Evolutionary conservation across 2,888 invertebrate genomes (phyloP).

Genomic region (Leuctra nigra): DNA sequence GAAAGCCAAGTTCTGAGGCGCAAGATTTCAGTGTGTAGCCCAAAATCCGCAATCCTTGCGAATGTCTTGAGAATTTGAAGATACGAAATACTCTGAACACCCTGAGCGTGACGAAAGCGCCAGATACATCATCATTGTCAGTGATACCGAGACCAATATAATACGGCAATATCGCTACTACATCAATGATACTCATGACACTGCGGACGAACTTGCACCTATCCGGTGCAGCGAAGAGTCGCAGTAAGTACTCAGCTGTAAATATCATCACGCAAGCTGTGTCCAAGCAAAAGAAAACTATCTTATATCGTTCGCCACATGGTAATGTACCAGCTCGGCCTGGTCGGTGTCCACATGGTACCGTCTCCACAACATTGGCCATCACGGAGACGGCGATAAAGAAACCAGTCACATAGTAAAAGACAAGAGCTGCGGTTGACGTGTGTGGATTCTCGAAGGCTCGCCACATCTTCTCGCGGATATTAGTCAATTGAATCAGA

Average conservation of each 20-base stretch:
- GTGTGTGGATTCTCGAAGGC: conserved; percentile 99
- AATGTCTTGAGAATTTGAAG: conserved; percentile 99
- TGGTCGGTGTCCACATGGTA: conserved; percentile 85
- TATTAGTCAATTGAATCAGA: conserved; percentile 78
- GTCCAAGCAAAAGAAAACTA: conserved; percentile 98
- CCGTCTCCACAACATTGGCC: conserved; percentile 98
- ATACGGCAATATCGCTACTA: conserved; percentile 98
- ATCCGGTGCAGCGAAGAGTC: conserved; percentile 97
- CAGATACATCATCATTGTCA: conserved; percentile 97
- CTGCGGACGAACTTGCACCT: conserved; percentile 95
- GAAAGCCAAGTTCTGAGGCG: conserved; percentile 97
- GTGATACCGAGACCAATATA: conserved; percentile 97
- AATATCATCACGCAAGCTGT: conserved; percentile 99
- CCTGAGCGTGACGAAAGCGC: conserved; percentile 96
- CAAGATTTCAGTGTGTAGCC: conserved; percentile 99
- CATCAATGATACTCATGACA: conserved; percentile 99
- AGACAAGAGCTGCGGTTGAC: conserved; percentile 97
- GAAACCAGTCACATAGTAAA: conserved; percentile 99
- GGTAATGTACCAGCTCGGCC: conserved; percentile 82
- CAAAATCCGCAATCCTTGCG: conserved; percentile 95
- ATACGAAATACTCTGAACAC: conserved; percentile 99
- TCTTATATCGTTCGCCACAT: conserved; percentile 97
- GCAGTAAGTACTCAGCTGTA: conserved; percentile 93
- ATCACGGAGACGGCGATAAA: conserved; percentile 99
- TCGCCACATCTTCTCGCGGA: conserved; percentile 96